Evolutionary conservation across 2,113 vertebrate genomes (phyloP), one percentile per base, ranked within the genome.

Genomic region (Zingel zingel): DNA sequence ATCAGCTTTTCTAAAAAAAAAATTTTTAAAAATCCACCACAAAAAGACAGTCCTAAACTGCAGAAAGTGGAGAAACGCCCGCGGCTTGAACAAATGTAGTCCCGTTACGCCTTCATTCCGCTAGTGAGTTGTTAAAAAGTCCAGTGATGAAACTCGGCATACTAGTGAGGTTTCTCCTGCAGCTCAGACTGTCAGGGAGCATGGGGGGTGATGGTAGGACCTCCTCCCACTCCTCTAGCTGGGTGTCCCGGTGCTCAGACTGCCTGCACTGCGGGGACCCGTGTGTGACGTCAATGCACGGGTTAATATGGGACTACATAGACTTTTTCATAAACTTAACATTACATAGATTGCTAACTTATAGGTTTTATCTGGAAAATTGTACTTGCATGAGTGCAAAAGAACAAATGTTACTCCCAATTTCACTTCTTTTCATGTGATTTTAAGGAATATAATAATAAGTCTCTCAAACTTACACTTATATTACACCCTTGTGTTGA

Each of bases 201-300:
- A 57, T 81, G 30, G 91, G 90, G 92, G 93, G 91, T 91, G 91
- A 91, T 89, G 91, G 82, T 72, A 88, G 88, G 61, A 91, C 88
- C 92, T 93, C 89, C 91, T 90, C 85, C 87, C 87, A n/a, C 86
- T 92, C 83, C 88, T 89, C 87, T 86, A 91, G 86, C 90, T 86
- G 87, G 89, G 82, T 75, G 91, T 91, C 92, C 90, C 81, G 79
- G 82, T n/a, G 77, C 68, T 77, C 80, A 71, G 21, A 39, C 79
- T 21, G 84, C 67, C 80, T 79, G 68, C 30, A 48, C 76, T 27
- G 62, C 25, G 78, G 84, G 73, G 66, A 45, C 72, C 69, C 63
- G 33, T 1, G 25, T 0, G 66, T 92, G 88, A 93, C 91, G 92
- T 93, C 90, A 93, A 15, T 1, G 16, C 0, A 2, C 58, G 30